These are phyloP conservation scores for Apodemus agrarius DNA, from an alignment of 2,797 vertebrate genomes.

Conservation along the genomic window DNA sequence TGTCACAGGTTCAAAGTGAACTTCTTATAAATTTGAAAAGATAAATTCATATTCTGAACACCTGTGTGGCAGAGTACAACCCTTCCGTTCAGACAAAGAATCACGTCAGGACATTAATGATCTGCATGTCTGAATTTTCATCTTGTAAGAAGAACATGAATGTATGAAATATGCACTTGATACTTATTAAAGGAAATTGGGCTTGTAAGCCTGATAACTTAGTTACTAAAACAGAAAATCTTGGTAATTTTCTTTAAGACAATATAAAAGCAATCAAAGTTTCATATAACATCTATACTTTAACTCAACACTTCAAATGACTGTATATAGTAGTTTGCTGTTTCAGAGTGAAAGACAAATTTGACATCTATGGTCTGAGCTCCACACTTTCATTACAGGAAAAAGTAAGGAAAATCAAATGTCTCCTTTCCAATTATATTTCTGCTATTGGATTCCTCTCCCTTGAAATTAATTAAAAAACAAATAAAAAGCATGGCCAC, in stretches of 20 bases:
- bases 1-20: neutral
- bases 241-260: neutral
- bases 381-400: neutral
- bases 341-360: neutral
- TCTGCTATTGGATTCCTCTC: neutral
- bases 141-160: neutral
- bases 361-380: neutral
- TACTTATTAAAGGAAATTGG: neutral
- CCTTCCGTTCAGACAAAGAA: neutral
- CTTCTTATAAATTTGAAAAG: neutral
- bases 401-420: constrained; percentile 2
- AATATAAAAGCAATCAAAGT: neutral
- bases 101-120: neutral
- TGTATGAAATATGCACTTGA: neutral
- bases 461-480: neutral
- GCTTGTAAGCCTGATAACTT: neutral
- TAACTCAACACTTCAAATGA: neutral
- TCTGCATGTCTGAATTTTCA: neutral
- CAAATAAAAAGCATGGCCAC: neutral
- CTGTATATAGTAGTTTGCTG: neutral
- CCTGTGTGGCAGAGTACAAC: too few species aligned
- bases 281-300: neutral
- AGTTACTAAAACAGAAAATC: neutral
- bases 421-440: neutral
- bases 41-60: neutral